These are phyloP conservation scores for Calameuta idolon DNA, from an alignment of 2,888 invertebrate species.

Conservation along the genomic window DNA sequence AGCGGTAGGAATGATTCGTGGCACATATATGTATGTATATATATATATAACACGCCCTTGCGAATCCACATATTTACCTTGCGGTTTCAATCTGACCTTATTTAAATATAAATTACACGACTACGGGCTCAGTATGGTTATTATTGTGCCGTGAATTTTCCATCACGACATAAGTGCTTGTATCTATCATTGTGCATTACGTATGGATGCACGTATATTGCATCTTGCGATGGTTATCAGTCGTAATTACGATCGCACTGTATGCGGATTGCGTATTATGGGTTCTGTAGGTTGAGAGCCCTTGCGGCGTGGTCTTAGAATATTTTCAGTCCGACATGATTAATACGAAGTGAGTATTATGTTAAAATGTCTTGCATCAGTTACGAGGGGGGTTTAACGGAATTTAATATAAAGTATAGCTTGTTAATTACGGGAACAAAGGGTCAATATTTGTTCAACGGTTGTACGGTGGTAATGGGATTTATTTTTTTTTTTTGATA, in stretches of 20 bases:
- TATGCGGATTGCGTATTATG: background rate
- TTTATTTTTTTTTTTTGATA: background rate
- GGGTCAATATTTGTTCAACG: background rate
- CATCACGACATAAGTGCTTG: conserved; percentile 20
- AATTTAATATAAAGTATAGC: background rate
- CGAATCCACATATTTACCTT: conserved; percentile 60
- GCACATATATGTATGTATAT: background rate
- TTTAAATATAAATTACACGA: conserved; percentile 64
- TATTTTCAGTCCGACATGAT: background rate
- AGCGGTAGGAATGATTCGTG: background rate
- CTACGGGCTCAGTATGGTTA: conserved; percentile 14
- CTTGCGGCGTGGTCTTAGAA: background rate
- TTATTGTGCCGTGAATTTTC: conserved; percentile 30
- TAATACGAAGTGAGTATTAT: background rate
- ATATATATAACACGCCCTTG: conserved; percentile 19
- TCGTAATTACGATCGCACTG: background rate
- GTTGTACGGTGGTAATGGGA: background rate
- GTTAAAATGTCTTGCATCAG: background rate
- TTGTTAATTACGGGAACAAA: background rate
- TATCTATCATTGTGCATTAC: background rate
- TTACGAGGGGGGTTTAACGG: background rate
- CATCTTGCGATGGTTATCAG: background rate
- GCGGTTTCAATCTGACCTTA: conserved; percentile 63
- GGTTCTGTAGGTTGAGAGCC: background rate
- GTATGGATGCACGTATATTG: background rate